These are phyloP conservation scores for Phyllotreta striolata DNA, from an alignment of 2,888 invertebrate genomes.

Conservation along the genomic window DNA sequence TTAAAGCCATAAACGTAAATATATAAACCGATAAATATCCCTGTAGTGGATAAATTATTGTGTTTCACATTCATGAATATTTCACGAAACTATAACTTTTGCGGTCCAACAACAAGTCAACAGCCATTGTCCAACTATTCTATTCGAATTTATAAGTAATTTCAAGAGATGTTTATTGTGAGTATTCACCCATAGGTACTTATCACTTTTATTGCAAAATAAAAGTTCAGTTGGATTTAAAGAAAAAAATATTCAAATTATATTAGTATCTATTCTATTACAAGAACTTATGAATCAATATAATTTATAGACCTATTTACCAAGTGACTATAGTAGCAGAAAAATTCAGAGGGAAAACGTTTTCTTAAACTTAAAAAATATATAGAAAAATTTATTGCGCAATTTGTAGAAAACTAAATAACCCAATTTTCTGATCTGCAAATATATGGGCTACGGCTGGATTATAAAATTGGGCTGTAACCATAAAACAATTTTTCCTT, in stretches of 20 bases:
- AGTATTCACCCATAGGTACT: not conserved
- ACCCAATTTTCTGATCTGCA: constrained; percentile 14
- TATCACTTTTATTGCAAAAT: constrained; percentile 14
- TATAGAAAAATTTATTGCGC: not conserved
- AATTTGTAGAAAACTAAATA: constrained; percentile 16
- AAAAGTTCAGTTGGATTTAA: too few relatives aligned
- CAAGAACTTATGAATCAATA: too few relatives aligned
- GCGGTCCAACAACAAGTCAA: constrained; percentile 23
- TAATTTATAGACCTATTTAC: too few relatives aligned
- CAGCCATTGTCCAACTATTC: constrained; percentile 20
- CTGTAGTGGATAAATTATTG: constrained; percentile 28
- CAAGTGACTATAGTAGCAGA: too few relatives aligned
- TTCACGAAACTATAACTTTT: constrained; percentile 29
- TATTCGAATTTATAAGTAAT: constrained; percentile 8
- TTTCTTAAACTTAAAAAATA: too few relatives aligned
- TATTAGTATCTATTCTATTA: too few relatives aligned
- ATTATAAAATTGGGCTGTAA: constrained; percentile 25
- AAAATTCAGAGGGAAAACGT: too few relatives aligned
- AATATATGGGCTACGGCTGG: constrained; percentile 20
- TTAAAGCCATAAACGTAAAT: constrained; percentile 42
- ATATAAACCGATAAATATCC: constrained; percentile 41
- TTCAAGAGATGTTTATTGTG: constrained; percentile 2
- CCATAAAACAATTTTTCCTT: constrained; percentile 22
- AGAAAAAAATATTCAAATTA: too few relatives aligned
- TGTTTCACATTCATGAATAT: constrained; percentile 26